phyloP scores from a whole-genome alignment of 2,888 invertebrate species.

The Platynereis dumerilii region DNA sequence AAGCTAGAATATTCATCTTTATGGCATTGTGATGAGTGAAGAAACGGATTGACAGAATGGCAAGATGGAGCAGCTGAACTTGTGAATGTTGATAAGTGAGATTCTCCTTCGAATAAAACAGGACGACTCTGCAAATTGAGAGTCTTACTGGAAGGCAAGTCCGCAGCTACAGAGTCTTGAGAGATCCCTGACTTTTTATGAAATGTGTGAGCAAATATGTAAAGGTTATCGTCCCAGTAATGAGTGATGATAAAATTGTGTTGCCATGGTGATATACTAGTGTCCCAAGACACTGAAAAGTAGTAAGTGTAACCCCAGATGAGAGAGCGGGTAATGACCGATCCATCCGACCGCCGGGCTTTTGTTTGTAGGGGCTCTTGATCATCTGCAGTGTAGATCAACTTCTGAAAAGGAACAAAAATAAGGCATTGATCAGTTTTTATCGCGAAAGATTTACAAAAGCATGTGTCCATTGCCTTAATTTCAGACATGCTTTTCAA shows the following conservation, averaged over 20 bases:
- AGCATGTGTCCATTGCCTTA: too few species aligned
- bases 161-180: not conserved
- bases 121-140: not conserved
- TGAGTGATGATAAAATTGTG: not conserved
- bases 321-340: not conserved
- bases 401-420: conserved; percentile 20
- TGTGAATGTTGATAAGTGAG: too few species aligned
- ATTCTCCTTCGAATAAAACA: not conserved
- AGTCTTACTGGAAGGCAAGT: not conserved
- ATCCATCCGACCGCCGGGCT: not conserved
- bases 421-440: too few species aligned
- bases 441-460: too few species aligned
- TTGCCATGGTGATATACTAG: not conserved
- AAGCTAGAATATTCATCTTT: not conserved
- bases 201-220: conserved; percentile 12
- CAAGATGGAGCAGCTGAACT: not conserved
- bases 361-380: not conserved
- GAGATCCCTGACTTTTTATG: not conserved
- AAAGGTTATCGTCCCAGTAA: conserved; percentile 12
- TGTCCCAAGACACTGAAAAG: not conserved
- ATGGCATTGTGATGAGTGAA: not conserved
- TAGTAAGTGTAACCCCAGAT: conserved; percentile 15
- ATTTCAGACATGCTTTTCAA: too few species aligned
- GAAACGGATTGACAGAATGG: not conserved
- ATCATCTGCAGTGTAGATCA: conserved; percentile 11